Base-by-base conservation (phyloP, 1,140 invertebrate species). In the Cydia amplana region DNA sequence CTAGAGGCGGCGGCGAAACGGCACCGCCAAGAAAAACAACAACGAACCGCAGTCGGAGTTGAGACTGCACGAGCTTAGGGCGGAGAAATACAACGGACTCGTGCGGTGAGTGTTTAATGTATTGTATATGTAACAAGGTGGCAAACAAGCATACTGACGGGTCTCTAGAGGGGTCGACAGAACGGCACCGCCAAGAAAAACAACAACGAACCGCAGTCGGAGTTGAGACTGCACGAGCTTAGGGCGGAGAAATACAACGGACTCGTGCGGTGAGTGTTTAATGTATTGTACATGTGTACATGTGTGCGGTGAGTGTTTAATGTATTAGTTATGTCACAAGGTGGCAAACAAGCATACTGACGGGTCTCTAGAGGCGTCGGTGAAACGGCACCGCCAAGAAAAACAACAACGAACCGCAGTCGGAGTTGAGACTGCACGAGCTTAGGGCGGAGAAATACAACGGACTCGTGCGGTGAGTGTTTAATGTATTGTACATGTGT, bases 241-340 rank as follows among this genome's bases (percentile, higher is more conserved):
- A 93, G 98, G 63, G 97, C 97, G 16, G 98, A 99, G 93, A 99
- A 98, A 74, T 99, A 99, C 86, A 98, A 98, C 91, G 98, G 97
- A 49, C 94, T 99, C 75, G 97, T 99, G 32, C 95, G 97, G 91
- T 93, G 65, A 28, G 74, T 74, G 7, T 40, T 40, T 40, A 9
- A 40, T 40, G 10, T 36, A 36, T 36, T 36, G 4, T 36, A 0
- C n/a, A n/a, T n/a, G n/a, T n/a, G n/a, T n/a, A n/a, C n/a, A n/a
- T n/a, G n/a, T n/a, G n/a, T n/a, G n/a, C n/a, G n/a, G n/a, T n/a
- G n/a, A n/a, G n/a, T n/a, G n/a, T n/a, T n/a, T n/a, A n/a, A n/a
- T n/a, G n/a, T n/a, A n/a, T n/a, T n/a, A n/a, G n/a, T n/a, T 0
- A 36, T 36, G 32, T 36, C 32, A 7, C 32, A 36, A 36, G 0